Evolutionary conservation across 53 echinoderm and acorn worm species (phyloP).

Genomic region (Arbacia lixula): DNA sequence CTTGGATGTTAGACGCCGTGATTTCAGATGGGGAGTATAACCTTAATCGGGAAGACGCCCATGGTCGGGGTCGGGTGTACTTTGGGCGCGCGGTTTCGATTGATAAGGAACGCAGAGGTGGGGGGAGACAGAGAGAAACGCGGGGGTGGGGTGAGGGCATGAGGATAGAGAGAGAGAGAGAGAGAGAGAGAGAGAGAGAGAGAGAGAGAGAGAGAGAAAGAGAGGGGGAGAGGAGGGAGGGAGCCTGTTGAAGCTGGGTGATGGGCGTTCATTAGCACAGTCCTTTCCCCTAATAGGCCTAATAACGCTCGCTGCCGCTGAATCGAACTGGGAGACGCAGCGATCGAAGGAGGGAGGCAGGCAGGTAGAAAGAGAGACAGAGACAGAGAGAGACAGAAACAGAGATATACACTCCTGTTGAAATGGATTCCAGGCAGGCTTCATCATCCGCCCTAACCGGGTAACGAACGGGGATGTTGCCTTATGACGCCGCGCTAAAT

Average conservation of each 20-base stretch:
- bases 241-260: slow-evolving; percentile 19
- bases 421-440: background rate
- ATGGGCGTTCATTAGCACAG: slow-evolving; percentile 14
- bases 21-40: too few relatives aligned
- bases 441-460: background rate
- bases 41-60: too few relatives aligned
- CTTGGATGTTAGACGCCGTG: too few relatives aligned
- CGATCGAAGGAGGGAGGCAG: background rate
- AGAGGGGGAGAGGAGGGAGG: background rate
- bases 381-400: too few relatives aligned
- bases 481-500: slow-evolving; percentile 42
- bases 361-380: background rate
- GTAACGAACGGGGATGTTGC: background rate
- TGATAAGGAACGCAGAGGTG: slow-evolving; percentile 13
- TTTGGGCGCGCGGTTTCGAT: slow-evolving; percentile 19
- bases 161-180: background rate
- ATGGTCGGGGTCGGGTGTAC: slow-evolving; percentile 37
- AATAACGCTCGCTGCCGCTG: slow-evolving; percentile 32
- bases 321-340: slow-evolving; percentile 20
- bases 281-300: slow-evolving; percentile 23
- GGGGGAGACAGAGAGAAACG: background rate
- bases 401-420: too few relatives aligned
- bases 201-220: background rate
- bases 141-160: background rate
- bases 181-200: background rate